Base-by-base conservation (phyloP, 2,797 vertebrate genomes). In the Atherinosoma microstoma region DNA sequence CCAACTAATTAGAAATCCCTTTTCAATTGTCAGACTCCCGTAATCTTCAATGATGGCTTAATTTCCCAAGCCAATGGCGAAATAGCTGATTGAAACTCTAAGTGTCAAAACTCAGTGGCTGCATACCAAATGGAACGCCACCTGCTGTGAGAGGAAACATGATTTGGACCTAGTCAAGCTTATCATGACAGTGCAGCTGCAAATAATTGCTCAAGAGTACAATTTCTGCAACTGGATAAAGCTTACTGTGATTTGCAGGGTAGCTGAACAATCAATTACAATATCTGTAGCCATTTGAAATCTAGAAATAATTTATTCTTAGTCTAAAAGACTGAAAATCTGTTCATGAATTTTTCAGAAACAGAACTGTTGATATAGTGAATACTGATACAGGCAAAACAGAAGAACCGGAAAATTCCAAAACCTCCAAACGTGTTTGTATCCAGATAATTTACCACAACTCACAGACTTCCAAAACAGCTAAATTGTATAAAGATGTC, bases 1-100 rank as follows among this genome's bases (percentile, higher is more conserved):
- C 78, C 87, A 89, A 83, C 85, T 92, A 91, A 94, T 94, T 91
- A 88, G 79, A 93, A 92, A 94, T 94, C 92, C 90, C 84, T 84
- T 93, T 92, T 91, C 87, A 89, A 90, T 91, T 93, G 85, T 92
- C 87, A 85, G 89, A 76, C 87, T 80, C 64, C 79, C 81, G 78
- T 92, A 92, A 93, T 93, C 90, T 91, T 92, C 83, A 89, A 90
- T 85, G 83, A 90, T 81, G 82, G 79, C 83, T 92, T 89, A 80
- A 91, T 91, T 92, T 90, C 86, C 78, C 58, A 78, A 75, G 70
- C 84, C 75, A 76, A 45, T 84, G 82, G 77, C 70, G 68, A 91
- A 83, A 83, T 79, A 92, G 82, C 84, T 73, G 69, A 89, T 84
- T 89, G 78, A 80, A 84, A 77, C 40, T 57, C 29, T 29, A 79